Conservation (phyloP, 2,888 invertebrate genomes). For the Acrobasis consociella region DNA sequence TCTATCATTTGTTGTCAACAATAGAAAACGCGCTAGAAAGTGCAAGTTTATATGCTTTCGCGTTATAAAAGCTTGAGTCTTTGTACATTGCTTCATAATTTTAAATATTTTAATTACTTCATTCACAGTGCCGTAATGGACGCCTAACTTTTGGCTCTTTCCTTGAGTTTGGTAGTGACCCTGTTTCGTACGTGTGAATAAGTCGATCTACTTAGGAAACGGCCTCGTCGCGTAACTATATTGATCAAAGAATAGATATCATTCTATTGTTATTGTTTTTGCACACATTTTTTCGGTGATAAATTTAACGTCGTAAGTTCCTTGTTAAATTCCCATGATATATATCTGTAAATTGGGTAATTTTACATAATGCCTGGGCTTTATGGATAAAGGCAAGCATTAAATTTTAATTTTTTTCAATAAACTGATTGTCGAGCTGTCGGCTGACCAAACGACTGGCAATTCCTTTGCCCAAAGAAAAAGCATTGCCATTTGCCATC, state of each 20-base stretch:
- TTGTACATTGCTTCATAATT: constrained; percentile 9
- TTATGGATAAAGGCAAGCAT: too few relatives aligned
- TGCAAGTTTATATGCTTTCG: constrained; percentile 41
- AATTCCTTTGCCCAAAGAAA: too few relatives aligned
- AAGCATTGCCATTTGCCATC: too few relatives aligned
- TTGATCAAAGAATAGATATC: constrained; percentile 19
- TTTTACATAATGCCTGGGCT: too few relatives aligned
- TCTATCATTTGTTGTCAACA: constrained; percentile 39
- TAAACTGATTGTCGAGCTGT: too few relatives aligned
- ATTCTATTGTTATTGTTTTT: constrained; percentile 16
- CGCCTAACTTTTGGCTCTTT: constrained; percentile 11
- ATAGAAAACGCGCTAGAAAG: constrained; percentile 44
- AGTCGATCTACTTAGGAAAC: constrained; percentile 20
- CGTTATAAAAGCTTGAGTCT: constrained; percentile 20
- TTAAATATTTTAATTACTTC: background rate
- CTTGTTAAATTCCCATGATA: background rate
- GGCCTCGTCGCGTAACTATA: constrained; percentile 18
- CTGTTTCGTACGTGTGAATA: constrained; percentile 21
- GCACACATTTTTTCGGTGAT: constrained; percentile 22
- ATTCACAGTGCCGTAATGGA: constrained; percentile 15
- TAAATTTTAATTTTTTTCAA: too few relatives aligned
- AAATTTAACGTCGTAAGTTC: background rate
- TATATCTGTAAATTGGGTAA: too few relatives aligned
- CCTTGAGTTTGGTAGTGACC: constrained; percentile 18
- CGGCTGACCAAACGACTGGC: too few relatives aligned